Conservation (phyloP, 2,797 vertebrate species). For the Dendrocincla fuliginosa region DNA sequence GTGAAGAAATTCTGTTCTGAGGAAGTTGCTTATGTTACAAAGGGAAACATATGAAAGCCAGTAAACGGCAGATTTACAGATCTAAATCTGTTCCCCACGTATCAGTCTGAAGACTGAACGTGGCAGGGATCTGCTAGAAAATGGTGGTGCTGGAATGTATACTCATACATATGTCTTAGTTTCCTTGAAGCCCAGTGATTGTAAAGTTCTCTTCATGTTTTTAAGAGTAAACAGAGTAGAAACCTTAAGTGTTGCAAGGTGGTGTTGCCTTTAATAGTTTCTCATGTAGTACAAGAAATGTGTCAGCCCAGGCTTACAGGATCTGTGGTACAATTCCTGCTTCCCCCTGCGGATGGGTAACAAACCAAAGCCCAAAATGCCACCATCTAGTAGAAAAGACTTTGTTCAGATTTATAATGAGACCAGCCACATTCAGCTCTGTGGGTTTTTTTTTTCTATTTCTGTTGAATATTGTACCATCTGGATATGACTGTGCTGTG, state of each 20-base stretch:
- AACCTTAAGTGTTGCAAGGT: not conserved
- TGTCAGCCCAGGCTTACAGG: not conserved
- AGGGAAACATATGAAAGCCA: not conserved
- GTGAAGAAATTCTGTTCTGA: not conserved
- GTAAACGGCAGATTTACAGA: not conserved
- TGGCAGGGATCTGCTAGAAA: not conserved
- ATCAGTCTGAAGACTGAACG: not conserved
- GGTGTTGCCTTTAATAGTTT: not conserved
- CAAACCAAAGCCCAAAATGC: not conserved
- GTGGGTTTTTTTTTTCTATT: accelerated
- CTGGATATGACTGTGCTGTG: not conserved
- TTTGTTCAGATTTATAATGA: not conserved
- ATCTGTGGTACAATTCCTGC: not conserved
- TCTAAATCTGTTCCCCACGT: not conserved
- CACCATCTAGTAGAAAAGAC: not conserved
- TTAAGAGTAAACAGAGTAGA: not conserved
- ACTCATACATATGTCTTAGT: not conserved
- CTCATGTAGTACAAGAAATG: not conserved
- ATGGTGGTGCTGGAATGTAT: not conserved
- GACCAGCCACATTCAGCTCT: not conserved
- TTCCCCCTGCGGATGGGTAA: not conserved
- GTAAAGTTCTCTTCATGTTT: not conserved
- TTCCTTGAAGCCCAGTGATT: not conserved
- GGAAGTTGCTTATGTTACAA: not conserved
- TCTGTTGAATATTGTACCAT: not conserved